Percentiles rank a stretch among this genome's conserved stretches.
phyloP scores from a whole-genome alignment of 2,888 invertebrate genomes.

The Cheilosia scutellata region DNA sequence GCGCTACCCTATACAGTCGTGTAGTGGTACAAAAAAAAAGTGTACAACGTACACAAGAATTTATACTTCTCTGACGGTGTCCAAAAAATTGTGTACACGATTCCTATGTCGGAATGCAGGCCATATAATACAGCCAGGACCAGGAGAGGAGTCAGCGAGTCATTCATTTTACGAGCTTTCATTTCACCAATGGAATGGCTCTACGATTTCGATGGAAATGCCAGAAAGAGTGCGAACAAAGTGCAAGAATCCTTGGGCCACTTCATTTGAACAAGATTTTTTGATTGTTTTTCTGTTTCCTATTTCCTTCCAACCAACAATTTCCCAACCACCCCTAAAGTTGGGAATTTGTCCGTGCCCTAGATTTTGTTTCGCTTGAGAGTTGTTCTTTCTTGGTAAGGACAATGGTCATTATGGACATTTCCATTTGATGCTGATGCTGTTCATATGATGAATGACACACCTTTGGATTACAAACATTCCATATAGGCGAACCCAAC shows the following conservation, averaged over 20 bases:
- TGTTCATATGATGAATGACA: neutral
- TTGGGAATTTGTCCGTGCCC: neutral
- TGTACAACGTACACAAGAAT: slow-evolving; percentile 60
- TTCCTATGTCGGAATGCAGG: slow-evolving; percentile 68
- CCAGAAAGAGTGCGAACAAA: slow-evolving; percentile 18
- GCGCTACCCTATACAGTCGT: slow-evolving; percentile 6
- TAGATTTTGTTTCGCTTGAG: slow-evolving; percentile 16
- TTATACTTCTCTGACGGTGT: slow-evolving; percentile 56
- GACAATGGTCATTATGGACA: slow-evolving; percentile 19
- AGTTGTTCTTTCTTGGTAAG: neutral
- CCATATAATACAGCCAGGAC: slow-evolving; percentile 17
- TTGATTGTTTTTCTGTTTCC: slow-evolving; percentile 45
- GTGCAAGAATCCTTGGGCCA: slow-evolving; percentile 40
- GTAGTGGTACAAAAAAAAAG: slow-evolving; percentile 17
- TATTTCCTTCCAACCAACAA: too few species aligned
- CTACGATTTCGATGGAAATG: slow-evolving; percentile 40
- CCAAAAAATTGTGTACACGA: slow-evolving; percentile 69
- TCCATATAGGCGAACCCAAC: slow-evolving; percentile 24
- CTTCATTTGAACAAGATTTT: slow-evolving; percentile 61
- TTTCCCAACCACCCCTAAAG: too few species aligned
- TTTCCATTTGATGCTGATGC: slow-evolving; percentile 8
- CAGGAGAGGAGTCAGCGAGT: slow-evolving; percentile 56
- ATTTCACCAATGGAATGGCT: slow-evolving; percentile 57
- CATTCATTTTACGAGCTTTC: slow-evolving; percentile 61
- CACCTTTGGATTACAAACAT: too few species aligned